These are phyloP conservation scores for Drosophila buzzatii DNA, from an alignment of 2,888 invertebrate genomes.

Conservation along the genomic window DNA sequence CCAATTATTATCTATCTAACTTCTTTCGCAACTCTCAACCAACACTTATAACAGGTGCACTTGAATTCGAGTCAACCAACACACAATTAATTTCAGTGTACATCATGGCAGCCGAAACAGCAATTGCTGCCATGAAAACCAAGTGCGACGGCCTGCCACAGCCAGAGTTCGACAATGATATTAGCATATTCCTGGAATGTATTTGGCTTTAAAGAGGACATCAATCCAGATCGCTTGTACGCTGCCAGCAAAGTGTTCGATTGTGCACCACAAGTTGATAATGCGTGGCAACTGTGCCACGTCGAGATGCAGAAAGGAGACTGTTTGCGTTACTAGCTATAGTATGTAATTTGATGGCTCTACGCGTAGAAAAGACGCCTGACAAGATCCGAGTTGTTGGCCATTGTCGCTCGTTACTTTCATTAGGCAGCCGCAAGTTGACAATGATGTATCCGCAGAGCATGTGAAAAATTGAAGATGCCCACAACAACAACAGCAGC, in stretches of 20 bases:
- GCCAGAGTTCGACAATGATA: conserved; percentile 12
- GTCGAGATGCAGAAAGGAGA: background rate
- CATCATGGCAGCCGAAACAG: background rate
- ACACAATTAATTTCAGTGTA: conserved; percentile 20
- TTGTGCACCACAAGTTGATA: conserved; percentile 27
- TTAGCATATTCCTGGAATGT: conserved; percentile 56
- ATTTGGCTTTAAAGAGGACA: conserved; percentile 54
- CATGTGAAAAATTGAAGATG: conserved; percentile 79
- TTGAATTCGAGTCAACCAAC: background rate
- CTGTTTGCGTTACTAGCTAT: conserved; percentile 6
- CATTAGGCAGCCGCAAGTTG: conserved; percentile 73
- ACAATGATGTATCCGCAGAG: conserved; percentile 81
- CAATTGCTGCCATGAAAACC: background rate
- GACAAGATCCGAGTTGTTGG: conserved; percentile 55
- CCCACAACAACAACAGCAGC: conserved; percentile 34
- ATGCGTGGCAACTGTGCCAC: conserved; percentile 18
- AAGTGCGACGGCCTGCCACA: background rate
- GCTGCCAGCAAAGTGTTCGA: conserved; percentile 33
- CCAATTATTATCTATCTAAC: background rate
- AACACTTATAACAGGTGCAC: background rate
- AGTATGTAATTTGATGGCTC: conserved; percentile 50
- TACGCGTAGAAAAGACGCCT: conserved; percentile 44
- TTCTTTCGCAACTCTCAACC: background rate
- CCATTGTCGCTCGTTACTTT: conserved; percentile 74
- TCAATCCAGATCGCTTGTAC: conserved; percentile 42